Evolutionary conservation across 2,888 invertebrate genomes (phyloP).

Genomic region (Prosapia bicincta): DNA sequence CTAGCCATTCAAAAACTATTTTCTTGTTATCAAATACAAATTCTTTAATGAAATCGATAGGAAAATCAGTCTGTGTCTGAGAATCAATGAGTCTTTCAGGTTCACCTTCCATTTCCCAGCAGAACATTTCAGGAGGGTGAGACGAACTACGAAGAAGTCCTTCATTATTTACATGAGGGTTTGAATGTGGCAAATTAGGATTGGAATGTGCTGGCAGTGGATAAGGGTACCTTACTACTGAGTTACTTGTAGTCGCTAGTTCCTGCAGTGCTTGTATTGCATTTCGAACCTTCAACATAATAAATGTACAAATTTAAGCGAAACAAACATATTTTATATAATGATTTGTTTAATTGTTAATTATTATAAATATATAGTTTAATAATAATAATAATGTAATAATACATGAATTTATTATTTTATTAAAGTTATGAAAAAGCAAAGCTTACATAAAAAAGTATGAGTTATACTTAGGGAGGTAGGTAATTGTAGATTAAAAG

Average conservation of each 20-base stretch:
- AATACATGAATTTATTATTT: no score
- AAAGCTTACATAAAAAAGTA: no score
- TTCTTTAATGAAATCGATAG: slow-evolving; percentile 26
- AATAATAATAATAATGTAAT: no score
- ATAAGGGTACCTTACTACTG: slow-evolving; percentile 50
- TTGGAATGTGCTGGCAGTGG: slow-evolving; percentile 69
- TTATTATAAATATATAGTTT: no score
- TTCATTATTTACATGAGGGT: slow-evolving; percentile 8
- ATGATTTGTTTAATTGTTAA: no score
- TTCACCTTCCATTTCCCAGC: slow-evolving; percentile 59
- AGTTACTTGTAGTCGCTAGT: slow-evolving; percentile 61
- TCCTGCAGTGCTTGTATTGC: slow-evolving; percentile 82
- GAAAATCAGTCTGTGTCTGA: slow-evolving; percentile 27
- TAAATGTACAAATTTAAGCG: neutral
- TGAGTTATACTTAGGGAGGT: no score
- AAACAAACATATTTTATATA: neutral
- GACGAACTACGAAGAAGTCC: slow-evolving; percentile 70
- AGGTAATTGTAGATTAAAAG: no score
- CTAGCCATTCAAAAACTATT: slow-evolving; percentile 67
- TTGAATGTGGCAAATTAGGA: slow-evolving; percentile 60
- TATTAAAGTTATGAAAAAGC: no score
- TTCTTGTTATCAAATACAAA: slow-evolving; percentile 71
- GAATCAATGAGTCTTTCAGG: slow-evolving; percentile 5
- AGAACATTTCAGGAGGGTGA: slow-evolving; percentile 81
- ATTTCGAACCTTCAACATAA: slow-evolving; percentile 63